Evolutionary conservation across 2,113 vertebrate species (phyloP).

Genomic region (Hydropotes inermis): DNA sequence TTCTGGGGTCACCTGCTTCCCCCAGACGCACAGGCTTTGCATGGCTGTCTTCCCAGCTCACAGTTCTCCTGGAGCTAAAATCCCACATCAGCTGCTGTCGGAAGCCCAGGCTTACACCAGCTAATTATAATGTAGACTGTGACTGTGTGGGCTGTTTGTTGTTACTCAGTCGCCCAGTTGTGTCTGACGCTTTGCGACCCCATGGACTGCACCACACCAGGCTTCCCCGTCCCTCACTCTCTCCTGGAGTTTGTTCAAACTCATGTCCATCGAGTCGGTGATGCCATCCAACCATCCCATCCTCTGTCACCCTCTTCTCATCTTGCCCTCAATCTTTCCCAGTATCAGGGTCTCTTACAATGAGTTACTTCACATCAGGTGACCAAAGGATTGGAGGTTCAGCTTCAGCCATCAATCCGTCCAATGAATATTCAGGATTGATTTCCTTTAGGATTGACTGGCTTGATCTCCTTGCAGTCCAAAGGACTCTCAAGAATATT

Average conservation of each 20-base stretch:
- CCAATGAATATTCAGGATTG: background rate
- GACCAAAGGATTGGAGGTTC: background rate
- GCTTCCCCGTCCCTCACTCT: background rate
- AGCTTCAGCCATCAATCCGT: background rate
- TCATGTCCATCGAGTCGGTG: background rate
- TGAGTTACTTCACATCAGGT: background rate
- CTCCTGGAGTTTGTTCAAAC: background rate
- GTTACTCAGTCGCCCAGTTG: background rate
- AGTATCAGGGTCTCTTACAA: background rate
- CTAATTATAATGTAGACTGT: accelerated
- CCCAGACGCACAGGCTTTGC: background rate
- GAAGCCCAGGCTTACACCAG: background rate
- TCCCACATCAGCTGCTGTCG: background rate
- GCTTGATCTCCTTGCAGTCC: background rate
- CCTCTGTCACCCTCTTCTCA: background rate
- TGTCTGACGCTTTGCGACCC: background rate
- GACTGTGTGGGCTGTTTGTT: accelerated
- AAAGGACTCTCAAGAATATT: background rate
- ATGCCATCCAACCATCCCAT: background rate
- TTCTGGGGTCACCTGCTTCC: background rate
- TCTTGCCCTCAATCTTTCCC: background rate
- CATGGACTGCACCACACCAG: background rate
- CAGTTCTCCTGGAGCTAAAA: background rate
- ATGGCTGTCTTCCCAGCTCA: background rate
- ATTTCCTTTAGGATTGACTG: background rate